Percentiles rank a stretch among this genome's conserved stretches.
These are phyloP conservation scores for Apaloderma vittatum DNA, from an alignment of 2,113 vertebrate genomes.

Conservation along the genomic window DNA sequence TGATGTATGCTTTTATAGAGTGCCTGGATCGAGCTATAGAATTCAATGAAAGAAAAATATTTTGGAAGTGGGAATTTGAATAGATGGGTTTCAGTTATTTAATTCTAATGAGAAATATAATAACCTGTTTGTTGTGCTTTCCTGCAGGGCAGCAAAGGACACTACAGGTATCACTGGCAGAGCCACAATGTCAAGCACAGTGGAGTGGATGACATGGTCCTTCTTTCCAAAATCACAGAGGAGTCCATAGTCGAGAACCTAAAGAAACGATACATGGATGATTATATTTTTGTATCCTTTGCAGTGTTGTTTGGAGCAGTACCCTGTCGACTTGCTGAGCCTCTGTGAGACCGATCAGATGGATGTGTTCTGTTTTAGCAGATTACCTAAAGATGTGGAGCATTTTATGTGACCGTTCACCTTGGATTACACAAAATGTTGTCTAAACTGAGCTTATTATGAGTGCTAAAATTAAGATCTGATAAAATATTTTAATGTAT, in stretches of 20 bases:
- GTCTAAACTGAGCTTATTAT: background rate
- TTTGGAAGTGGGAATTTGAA: background rate
- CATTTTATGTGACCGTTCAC: background rate
- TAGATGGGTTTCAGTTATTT: background rate
- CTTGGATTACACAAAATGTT: background rate
- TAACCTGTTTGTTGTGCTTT: background rate
- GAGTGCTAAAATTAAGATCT: background rate
- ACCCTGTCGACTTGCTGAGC: background rate
- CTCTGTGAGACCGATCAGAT: background rate
- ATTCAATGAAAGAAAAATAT: background rate
- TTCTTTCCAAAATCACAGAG: constrained; percentile 96
- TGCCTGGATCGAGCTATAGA: background rate
- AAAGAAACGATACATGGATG: constrained; percentile 99
- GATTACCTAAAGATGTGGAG: background rate
- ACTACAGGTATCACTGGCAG: constrained; percentile 98
- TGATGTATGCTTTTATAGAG: background rate
- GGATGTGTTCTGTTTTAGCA: background rate
- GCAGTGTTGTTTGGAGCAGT: background rate
- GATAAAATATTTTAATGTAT: background rate
- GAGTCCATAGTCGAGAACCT: constrained; percentile 98
- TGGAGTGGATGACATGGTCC: constrained; percentile 98
- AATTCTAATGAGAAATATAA: background rate
- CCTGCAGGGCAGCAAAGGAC: constrained; percentile 94
- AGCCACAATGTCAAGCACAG: constrained; percentile 99
- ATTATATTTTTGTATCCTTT: constrained; percentile 99